Conservation (phyloP, 2,113 vertebrate genomes). For the Dolichallabes microphthalmus region DNA sequence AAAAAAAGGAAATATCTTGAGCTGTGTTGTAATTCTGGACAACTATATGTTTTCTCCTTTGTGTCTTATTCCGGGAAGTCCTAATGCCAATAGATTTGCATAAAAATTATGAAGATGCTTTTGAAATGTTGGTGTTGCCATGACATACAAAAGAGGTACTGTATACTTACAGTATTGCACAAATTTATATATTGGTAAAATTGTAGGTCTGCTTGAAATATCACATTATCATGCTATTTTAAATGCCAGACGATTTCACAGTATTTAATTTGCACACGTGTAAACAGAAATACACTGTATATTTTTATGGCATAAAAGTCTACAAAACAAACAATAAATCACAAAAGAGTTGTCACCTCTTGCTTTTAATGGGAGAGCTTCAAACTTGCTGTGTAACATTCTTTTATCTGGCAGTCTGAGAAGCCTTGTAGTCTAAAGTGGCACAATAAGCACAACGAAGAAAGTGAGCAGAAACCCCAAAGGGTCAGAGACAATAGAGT, state of each 20-base stretch:
- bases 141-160: background rate
- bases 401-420: background rate
- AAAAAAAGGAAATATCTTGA: background rate
- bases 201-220: background rate
- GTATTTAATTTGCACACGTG: background rate
- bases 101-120: background rate
- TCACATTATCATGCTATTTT: background rate
- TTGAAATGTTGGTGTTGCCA: background rate
- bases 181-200: background rate
- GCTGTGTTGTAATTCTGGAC: background rate
- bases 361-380: background rate
- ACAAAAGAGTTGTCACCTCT: background rate
- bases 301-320: background rate
- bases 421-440: background rate
- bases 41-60: background rate
- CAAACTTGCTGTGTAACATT: background rate
- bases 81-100: background rate
- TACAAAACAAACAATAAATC: background rate
- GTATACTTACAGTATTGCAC: background rate
- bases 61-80: background rate
- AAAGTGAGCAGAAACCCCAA: background rate
- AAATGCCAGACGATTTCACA: background rate
- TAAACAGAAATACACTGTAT: background rate
- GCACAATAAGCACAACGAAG: conserved; percentile 6
- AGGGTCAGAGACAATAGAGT: conserved; percentile 14